Conservation (phyloP, 2,888 invertebrate genomes). For the Trissolcus japonicus region DNA sequence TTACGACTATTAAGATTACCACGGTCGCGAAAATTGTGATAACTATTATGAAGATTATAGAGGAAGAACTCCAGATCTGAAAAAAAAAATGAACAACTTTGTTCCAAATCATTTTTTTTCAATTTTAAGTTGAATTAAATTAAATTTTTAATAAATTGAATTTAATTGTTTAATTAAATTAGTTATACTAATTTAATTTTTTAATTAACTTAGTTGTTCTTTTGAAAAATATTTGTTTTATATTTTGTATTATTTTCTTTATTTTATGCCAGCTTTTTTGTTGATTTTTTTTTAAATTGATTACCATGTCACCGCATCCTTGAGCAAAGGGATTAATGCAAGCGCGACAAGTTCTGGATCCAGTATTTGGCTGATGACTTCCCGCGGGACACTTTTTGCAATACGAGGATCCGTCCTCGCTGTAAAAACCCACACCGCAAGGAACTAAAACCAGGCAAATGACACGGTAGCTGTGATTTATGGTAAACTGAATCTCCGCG, state of each 20-base stretch:
- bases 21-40: constrained; percentile 58
- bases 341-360: constrained; percentile 65
- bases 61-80: constrained; percentile 65
- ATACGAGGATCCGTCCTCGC: constrained; percentile 66
- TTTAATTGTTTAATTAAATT: no score
- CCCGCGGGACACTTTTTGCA: constrained; percentile 67
- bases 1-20: constrained; percentile 56
- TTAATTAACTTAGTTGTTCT: no score
- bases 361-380: constrained; percentile 66
- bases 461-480: constrained; percentile 41
- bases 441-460: constrained; percentile 62
- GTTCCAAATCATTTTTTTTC: no score
- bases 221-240: no score
- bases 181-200: no score
- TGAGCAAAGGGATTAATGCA: constrained; percentile 69
- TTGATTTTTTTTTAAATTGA: constrained; percentile 8
- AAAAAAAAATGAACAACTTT: background rate
- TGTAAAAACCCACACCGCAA: constrained; percentile 66
- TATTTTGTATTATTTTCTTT: no score
- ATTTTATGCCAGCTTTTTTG: no score
- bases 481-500: background rate
- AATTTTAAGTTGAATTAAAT: no score
- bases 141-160: no score
- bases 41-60: constrained; percentile 59
- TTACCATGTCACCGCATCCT: constrained; percentile 67